Evolutionary conservation across 1,140 invertebrate species (phyloP).

Genomic region (Drosophila parabipectinata): DNA sequence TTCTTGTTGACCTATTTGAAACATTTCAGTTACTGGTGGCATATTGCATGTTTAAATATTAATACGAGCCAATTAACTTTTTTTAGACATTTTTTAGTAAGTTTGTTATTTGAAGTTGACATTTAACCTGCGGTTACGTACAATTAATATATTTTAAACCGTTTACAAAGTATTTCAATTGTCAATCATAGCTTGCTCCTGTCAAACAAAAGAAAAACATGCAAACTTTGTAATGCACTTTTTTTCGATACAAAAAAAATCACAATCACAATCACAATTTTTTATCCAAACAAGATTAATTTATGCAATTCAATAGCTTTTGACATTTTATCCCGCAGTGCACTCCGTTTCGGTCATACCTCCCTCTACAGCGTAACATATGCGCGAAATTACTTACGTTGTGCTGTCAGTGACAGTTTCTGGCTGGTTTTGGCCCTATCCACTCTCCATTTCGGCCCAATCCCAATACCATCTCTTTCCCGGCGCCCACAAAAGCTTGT

Average conservation of each 20-base stretch:
- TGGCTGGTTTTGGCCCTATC: slow-evolving; percentile 30
- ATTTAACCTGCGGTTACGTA: neutral
- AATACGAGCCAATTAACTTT: no score
- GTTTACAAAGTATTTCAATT: neutral
- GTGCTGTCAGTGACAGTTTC: slow-evolving; percentile 64
- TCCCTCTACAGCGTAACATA: slow-evolving; percentile 57
- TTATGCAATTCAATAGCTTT: slow-evolving; percentile 1
- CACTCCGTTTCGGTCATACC: neutral
- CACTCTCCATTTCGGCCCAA: slow-evolving; percentile 5
- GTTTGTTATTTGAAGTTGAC: neutral
- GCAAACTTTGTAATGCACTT: no score
- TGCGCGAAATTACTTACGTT: slow-evolving; percentile 77
- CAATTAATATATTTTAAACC: neutral
- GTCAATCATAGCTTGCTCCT: neutral
- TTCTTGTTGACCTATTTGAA: neutral
- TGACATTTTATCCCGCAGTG: neutral
- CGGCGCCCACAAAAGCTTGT: slow-evolving; percentile 38
- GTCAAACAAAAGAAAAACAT: neutral
- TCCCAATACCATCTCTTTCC: slow-evolving; percentile 18
- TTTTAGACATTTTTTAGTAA: neutral
- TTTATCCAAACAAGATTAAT: neutral
- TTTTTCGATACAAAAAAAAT: neutral
- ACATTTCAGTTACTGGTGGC: no score
- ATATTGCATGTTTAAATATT: no score
- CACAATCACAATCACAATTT: neutral